Evolutionary conservation across 2,797 vertebrate genomes (phyloP).

Genomic region (Simalia tracyae): DNA sequence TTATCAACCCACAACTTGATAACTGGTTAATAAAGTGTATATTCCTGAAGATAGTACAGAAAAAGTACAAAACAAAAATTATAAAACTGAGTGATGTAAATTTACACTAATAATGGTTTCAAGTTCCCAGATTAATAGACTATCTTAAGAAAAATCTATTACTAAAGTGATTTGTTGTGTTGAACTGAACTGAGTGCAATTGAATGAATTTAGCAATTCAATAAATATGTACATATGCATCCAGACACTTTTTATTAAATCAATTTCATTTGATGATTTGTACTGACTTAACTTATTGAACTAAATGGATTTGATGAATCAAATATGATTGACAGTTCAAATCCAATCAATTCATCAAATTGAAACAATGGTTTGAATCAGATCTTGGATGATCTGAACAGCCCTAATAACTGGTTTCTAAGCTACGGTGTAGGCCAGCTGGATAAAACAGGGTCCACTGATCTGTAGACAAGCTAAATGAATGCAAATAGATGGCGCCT

Average conservation of each 20-base stretch:
- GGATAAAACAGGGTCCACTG: neutral
- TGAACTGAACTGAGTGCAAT: too few relatives aligned
- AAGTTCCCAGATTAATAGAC: neutral
- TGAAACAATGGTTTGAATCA: too few relatives aligned
- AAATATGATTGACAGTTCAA: too few relatives aligned
- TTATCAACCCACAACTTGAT: neutral
- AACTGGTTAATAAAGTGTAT: neutral
- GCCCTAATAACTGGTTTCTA: neutral
- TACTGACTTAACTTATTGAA: too few relatives aligned
- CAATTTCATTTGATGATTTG: too few relatives aligned
- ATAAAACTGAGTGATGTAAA: neutral
- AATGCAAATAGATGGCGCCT: neutral
- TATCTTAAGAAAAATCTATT: too few relatives aligned
- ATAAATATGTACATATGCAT: too few relatives aligned
- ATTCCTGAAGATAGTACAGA: neutral
- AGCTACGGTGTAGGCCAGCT: neutral
- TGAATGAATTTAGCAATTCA: too few relatives aligned
- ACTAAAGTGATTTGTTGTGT: too few relatives aligned
- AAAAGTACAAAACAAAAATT: neutral
- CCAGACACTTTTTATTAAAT: too few relatives aligned
- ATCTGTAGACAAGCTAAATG: neutral
- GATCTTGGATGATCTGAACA: neutral
- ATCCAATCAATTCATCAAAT: too few relatives aligned
- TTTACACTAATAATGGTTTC: neutral
- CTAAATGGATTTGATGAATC: too few relatives aligned